Evolutionary conservation across 2,888 invertebrate genomes (phyloP), one percentile per base, ranked within the genome.

Genomic region (Catocala nupta): DNA sequence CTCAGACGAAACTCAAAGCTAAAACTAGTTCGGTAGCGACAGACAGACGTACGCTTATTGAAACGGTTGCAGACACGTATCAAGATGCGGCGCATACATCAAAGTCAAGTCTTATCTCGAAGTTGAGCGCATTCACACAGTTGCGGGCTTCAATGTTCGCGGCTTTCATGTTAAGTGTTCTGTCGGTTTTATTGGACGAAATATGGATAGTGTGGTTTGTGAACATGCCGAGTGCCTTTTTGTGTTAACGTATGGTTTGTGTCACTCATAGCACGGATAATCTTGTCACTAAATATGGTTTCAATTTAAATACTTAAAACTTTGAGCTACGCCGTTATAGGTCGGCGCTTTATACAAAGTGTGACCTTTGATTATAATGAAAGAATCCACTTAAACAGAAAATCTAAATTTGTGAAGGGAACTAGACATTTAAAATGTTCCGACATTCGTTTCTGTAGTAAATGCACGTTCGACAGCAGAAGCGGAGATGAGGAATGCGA

Each of bases 51-150:
- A 77, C 80, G 77, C 83, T 77, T 81, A 85, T 83, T 77, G 81
- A 78, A 81, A 80, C 84, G 83, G 81, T 78, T 78, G 84, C 85
- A 81, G 75, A 85, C 83, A 86, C 86, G 84, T 77, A 86, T 90
- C 90, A 84, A 77, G 87, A 85, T 85, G 80, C 75, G 76, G 75
- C 82, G 86, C 85, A 84, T 88, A 80, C 88, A 89, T 90, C 90
- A 90, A 90, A 88, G 90, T 89, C 90, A 84, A 66, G 73, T 76
- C 82, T 85, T 90, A 90, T 89, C 69, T 65, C 68, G 71, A 73
- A 81, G 83, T 76, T 81, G 80, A 79, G 69, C 73, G 79, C 75
- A 68, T 81, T 85, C 81, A 84, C 82, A 81, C 83, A 75, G 84
- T 66, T 55, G 53, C 8, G 72, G 73, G 66, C 62, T 59, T 33